phyloP scores from a whole-genome alignment of 2,888 invertebrate species.

The Anticlea derivata region DNA sequence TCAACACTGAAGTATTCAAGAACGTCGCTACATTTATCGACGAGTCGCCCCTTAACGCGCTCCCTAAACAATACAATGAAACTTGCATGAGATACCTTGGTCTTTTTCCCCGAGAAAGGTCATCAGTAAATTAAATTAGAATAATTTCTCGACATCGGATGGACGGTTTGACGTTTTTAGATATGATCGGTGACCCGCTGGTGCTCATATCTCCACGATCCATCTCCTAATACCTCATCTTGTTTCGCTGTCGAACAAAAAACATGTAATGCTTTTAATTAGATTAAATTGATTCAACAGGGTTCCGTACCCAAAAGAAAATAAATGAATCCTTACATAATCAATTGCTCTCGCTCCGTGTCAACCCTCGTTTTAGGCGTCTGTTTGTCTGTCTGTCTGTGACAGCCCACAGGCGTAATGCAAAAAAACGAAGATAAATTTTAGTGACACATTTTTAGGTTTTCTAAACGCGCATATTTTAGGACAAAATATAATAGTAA shows the following conservation, averaged over 20 bases:
- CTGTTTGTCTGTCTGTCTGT: no score
- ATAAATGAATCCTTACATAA: no score
- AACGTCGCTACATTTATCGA: slow-evolving; percentile 12
- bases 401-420: no score
- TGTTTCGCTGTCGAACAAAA: slow-evolving; percentile 79
- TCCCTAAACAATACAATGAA: slow-evolving; percentile 65
- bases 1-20: slow-evolving; percentile 15
- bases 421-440: no score
- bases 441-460: no score
- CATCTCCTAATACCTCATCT: slow-evolving; percentile 80
- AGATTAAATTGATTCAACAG: slow-evolving; percentile 84
- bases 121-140: slow-evolving; percentile 82
- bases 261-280: slow-evolving; percentile 83
- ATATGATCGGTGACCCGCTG: slow-evolving; percentile 81
- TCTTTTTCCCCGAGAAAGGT: slow-evolving; percentile 64
- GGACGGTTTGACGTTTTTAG: slow-evolving; percentile 78
- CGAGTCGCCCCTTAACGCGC: slow-evolving; percentile 47
- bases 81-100: slow-evolving; percentile 62
- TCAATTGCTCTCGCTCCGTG: no score
- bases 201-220: slow-evolving; percentile 72
- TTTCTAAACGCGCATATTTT: no score
- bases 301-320: no score
- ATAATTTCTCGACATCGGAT: slow-evolving; percentile 78
- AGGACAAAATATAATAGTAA: no score
- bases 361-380: no score